Evolutionary conservation across 2,888 invertebrate species (phyloP), one percentile per base, ranked within the genome.

Genomic region (Agonopterix heracliana): DNA sequence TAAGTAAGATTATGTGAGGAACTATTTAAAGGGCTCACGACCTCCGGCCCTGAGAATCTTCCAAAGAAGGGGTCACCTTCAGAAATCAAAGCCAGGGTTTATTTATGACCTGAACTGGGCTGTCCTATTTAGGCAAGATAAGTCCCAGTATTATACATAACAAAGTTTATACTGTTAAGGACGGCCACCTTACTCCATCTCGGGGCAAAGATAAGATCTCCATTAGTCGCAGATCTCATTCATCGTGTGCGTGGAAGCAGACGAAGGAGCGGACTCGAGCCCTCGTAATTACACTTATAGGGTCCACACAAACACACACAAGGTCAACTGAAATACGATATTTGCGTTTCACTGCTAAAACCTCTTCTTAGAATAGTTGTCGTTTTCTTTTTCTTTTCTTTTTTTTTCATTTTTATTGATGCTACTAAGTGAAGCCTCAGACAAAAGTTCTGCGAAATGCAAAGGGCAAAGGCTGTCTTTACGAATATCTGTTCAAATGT

Each of bases 61-160:
- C 61, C 71, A 71, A 75, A 71, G 66, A 57, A 74, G 73, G 80
- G 81, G 81, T 84, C 81, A 81, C 78, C 77, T 81, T 76, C 76
- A 81, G 80, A 81, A 84, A 87, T 84, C 85, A 83, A 85, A 84
- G 81, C 78, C 78, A 70, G 68, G 60, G 67, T 68, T 83, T 84
- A 85, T 86, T 86, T 85, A 85, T 85, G 80, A 77, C 78, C 78
- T 81, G 81, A 72, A 75, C 77, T 73, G 54, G 68, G 68, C 63
- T 71, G 68, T 66, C 68, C 69, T 74, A 76, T 75, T 77, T 70
- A 68, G 71, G 64, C 66, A 63, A 82, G 81, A 83, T 85, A 84
- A 84, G 76, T 75, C 77, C 69, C 69, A 63, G 71, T 79, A 74
- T 75, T 76, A 78, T 77, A 81, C 71, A 77, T 77, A 77, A 73